These are phyloP conservation scores for Larimichthys polyactis DNA, from an alignment of 2,113 vertebrate genomes.

Conservation along the genomic window DNA sequence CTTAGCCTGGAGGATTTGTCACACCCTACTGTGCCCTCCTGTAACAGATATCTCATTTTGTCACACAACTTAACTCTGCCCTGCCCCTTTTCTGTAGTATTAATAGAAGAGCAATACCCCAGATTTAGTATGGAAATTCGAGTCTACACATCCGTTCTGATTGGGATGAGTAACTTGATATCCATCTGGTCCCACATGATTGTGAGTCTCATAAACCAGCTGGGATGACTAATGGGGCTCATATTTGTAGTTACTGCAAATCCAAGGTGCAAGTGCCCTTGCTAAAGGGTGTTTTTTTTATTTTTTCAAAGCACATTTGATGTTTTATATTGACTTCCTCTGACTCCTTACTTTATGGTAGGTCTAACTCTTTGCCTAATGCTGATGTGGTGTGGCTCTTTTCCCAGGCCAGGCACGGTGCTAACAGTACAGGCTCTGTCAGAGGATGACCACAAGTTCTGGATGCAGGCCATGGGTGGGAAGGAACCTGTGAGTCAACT, in stretches of 20 bases:
- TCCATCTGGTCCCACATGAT: conserved; percentile 38
- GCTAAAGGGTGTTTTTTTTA: background rate
- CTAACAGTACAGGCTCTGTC: conserved; percentile 94
- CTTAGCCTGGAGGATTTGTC: conserved; percentile 42
- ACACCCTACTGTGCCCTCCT: conserved; percentile 31
- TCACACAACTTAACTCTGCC: conserved; percentile 44
- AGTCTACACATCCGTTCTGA: conserved; percentile 50
- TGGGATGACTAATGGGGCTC: conserved; percentile 29
- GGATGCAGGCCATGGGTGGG: conserved; percentile 97
- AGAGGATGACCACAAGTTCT: conserved; percentile 93
- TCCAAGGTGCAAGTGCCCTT: conserved; percentile 28
- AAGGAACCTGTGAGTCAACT: conserved; percentile 92
- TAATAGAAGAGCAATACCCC: conserved; percentile 69
- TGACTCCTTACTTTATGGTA: background rate
- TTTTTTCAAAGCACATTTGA: background rate
- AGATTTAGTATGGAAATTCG: conserved; percentile 60
- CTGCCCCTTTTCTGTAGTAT: conserved; percentile 57
- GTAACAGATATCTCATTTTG: conserved; percentile 62
- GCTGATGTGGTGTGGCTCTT: conserved; percentile 36
- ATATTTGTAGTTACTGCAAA: conserved; percentile 33
- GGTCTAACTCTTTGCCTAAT: conserved; percentile 19
- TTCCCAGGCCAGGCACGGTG: conserved; percentile 88
- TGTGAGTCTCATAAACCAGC: conserved; percentile 36
- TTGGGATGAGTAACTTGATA: conserved; percentile 56
- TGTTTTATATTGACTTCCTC: conserved; percentile 7